Evolutionary conservation across 2,888 invertebrate genomes (phyloP), one percentile per base, ranked within the genome.

Genomic region (Rhodophaea formosa): DNA sequence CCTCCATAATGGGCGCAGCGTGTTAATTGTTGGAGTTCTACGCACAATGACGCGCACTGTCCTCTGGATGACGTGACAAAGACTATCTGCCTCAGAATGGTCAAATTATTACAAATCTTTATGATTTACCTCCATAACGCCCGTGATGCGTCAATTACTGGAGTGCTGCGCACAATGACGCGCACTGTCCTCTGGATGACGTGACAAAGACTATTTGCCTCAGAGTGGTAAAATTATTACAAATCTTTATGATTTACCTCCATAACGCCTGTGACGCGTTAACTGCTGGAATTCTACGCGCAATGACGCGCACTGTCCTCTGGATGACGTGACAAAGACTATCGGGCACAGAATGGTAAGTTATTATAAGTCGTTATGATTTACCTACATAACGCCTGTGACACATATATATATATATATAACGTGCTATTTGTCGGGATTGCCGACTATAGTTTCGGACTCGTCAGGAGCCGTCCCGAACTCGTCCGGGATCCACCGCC

Each of bases 21-120:
- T 83, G 88, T 82, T 88, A 89, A 89, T 90, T 88, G 86, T 79
- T 80, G 77, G 70, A 76, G 75, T 69, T 79, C 80, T 81, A 85
- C 82, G 80, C 84, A 85, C 86, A 84, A 84, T 84, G 82, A 83
- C 79, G 78, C 72, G 76, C 74, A 72, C 77, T 80, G 81, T 84
- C 79, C 77, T 74, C 78, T 74, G 70, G 74, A 75, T 70, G 64
- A 72, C 69, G 66, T 62, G 2, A 0, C 8, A 43, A 54, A 66
- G 59, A 67, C n/a, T 6, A 39, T 39, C n/a, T 39, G 12, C 39
- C n/a, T 10, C 39, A 39, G 39, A 39, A 39, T 5, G 39, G 39
- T 39, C n/a, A 39, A 12, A 23, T 23, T 23, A 23, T 39, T 6
- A 39, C 1, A 39, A 39, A 39, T 39, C 3, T 1, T 12, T 1